Base-by-base conservation (phyloP, 2,113 vertebrate genomes). In the Sphaerodactylus townsendi region DNA sequence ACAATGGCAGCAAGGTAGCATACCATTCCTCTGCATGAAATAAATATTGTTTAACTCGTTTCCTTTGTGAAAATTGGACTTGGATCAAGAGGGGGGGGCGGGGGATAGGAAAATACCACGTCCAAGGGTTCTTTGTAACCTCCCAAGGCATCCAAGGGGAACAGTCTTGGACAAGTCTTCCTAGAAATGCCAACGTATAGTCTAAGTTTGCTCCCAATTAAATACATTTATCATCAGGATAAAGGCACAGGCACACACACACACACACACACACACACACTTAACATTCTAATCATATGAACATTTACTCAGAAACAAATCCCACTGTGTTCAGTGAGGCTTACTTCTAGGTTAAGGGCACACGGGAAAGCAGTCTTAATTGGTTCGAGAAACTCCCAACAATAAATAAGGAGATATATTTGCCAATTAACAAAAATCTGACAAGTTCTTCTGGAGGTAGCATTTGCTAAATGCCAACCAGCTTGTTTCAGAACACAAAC, bases 381-480 rank as follows among this genome's bases (percentile, higher is more conserved):
- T 95, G 91, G 93, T 86, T 89, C 91, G 85, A 90, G 92, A 93
- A 94, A 88, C 4, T 2, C 88, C 91, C 86, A 90, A 89, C 86
- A 89, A 82, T 77, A 92, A 94, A 88, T 83, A 93, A 86, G 21
- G 65, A 95, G 90, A 85, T 90, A 93, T 66, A 73, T 88, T 90
- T 87, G 86, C 93, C 93, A 95, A 96, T 95, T 95, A 94, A 95
- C 94, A 65, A 62, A 94, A 94, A 88, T 80, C 81, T 94, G 93
- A 94, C 93, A 94, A 89, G 89, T 92, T 88, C 71, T 88, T 85
- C 86, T 84, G 90, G 91, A 91, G 85, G 75, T 6, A 83, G 15
- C 83, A 72, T 87, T 94, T 94, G 84, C 84, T 86, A 95, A 95
- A 95, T 91, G 92, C 89, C 93, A 93, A 28, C 10, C 69, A 85